Percentiles rank a stretch among this genome's conserved stretches.
These are phyloP conservation scores for Lasioglossum pauxillum DNA, from an alignment of 2,888 invertebrate genomes.

Conservation along the genomic window DNA sequence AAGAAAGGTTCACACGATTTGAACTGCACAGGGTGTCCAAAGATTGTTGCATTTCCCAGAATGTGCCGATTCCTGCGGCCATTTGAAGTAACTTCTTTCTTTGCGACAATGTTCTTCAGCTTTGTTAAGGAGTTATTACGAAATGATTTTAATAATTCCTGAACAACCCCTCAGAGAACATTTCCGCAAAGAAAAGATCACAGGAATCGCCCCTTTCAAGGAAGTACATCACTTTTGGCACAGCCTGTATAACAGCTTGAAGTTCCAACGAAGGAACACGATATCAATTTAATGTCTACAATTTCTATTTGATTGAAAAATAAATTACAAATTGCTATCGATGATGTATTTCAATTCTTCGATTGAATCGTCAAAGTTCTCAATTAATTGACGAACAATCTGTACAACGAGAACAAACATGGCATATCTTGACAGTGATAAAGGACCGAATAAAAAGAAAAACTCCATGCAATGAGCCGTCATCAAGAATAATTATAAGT, in stretches of 20 bases:
- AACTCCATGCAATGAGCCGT: background rate
- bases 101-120: too few relatives aligned
- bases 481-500: background rate
- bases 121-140: too few relatives aligned
- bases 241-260: background rate
- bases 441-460: background rate
- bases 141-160: too few relatives aligned
- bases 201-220: too few relatives aligned
- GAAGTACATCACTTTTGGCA: too few relatives aligned
- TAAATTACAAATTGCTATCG: background rate
- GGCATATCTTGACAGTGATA: slow-evolving; percentile 13
- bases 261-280: background rate
- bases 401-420: slow-evolving; percentile 1
- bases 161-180: too few relatives aligned
- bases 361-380: background rate
- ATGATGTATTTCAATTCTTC: background rate
- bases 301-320: background rate
- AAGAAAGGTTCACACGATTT: too few relatives aligned
- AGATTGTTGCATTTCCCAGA: too few relatives aligned
- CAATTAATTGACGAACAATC: slow-evolving; percentile 5
- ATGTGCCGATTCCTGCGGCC: too few relatives aligned
- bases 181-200: too few relatives aligned
- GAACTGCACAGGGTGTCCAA: too few relatives aligned
- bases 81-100: too few relatives aligned
- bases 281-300: background rate